Percentiles rank a stretch among this genome's conserved stretches.
phyloP scores from a whole-genome alignment of 1,140 invertebrate genomes.

The Drosophila nigrodunni region DNA sequence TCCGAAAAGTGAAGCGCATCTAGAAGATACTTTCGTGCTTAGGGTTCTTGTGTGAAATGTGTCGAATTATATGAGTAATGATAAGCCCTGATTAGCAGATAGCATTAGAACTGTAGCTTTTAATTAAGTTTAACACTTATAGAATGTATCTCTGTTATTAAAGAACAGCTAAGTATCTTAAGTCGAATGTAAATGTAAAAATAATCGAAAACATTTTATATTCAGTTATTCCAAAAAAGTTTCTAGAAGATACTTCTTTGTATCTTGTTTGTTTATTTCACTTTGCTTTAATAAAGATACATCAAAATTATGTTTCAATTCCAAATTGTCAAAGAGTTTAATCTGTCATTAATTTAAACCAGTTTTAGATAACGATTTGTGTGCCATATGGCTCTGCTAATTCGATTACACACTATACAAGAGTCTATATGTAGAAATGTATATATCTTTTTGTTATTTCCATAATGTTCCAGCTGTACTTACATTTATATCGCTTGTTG shows the following conservation, averaged over 20 bases:
- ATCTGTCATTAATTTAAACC: conserved; percentile 20
- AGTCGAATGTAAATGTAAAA: too few species aligned
- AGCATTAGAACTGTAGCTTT: background rate
- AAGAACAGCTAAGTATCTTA: too few species aligned
- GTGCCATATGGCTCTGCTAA: conserved; percentile 24
- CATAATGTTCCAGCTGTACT: conserved; percentile 51
- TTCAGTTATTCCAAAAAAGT: background rate
- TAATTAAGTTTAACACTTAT: too few species aligned
- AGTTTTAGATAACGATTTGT: conserved; percentile 27
- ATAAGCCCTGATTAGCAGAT: background rate
- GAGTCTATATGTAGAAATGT: background rate
- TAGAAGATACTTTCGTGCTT: conserved; percentile 22
- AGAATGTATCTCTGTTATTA: too few species aligned
- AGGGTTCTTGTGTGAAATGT: conserved; percentile 2
- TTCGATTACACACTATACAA: conserved; percentile 14
- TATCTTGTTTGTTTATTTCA: too few species aligned
- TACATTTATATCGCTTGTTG: conserved; percentile 67
- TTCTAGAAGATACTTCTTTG: background rate
- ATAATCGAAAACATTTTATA: background rate
- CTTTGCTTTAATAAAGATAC: too few species aligned
- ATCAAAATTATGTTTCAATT: too few species aligned
- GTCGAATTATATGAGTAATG: conserved; percentile 27
- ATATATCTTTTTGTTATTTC: background rate
- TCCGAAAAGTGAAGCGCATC: background rate
- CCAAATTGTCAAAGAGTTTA: conserved; percentile 17